Evolutionary conservation across 1,140 invertebrate species (phyloP).

Genomic region (Trichonephila clavata): DNA sequence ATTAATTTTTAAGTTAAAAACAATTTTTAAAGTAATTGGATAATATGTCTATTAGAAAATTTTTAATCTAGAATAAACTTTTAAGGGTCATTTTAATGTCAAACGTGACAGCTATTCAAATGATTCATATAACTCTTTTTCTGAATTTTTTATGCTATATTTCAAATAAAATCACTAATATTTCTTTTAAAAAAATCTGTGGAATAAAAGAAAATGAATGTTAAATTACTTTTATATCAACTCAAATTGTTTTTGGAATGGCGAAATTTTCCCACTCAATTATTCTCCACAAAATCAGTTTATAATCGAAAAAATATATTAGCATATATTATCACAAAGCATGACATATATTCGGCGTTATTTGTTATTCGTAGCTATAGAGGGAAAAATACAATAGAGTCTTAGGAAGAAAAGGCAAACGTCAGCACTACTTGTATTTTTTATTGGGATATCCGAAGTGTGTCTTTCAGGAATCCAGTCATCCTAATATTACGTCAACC

Average conservation of each 20-base stretch:
- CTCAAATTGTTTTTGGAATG: not conserved
- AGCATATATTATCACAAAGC: slow-evolving; percentile 24
- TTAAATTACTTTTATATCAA: not conserved
- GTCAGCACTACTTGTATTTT: slow-evolving; percentile 52
- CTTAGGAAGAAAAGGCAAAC: slow-evolving; percentile 6
- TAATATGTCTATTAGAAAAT: too few relatives aligned
- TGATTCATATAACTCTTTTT: too few relatives aligned
- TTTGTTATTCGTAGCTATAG: slow-evolving; percentile 49
- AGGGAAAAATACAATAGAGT: slow-evolving; percentile 35
- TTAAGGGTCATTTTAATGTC: too few relatives aligned
- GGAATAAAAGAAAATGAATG: not conserved
- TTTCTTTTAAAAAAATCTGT: too few relatives aligned
- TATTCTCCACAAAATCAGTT: not conserved
- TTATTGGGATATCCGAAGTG: not conserved
- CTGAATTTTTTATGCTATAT: too few relatives aligned
- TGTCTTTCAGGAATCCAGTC: slow-evolving; percentile 66
- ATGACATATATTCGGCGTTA: slow-evolving; percentile 43
- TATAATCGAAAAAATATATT: not conserved
- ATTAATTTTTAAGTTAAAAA: too few relatives aligned
- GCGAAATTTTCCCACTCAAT: not conserved
- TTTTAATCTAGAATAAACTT: too few relatives aligned
- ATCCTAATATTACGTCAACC: slow-evolving; percentile 25
- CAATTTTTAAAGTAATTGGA: too few relatives aligned
- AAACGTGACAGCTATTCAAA: too few relatives aligned
- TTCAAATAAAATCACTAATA: too few relatives aligned